Conservation (phyloP, 2,113 vertebrate genomes). For the Hydrochoerus hydrochaeris region DNA sequence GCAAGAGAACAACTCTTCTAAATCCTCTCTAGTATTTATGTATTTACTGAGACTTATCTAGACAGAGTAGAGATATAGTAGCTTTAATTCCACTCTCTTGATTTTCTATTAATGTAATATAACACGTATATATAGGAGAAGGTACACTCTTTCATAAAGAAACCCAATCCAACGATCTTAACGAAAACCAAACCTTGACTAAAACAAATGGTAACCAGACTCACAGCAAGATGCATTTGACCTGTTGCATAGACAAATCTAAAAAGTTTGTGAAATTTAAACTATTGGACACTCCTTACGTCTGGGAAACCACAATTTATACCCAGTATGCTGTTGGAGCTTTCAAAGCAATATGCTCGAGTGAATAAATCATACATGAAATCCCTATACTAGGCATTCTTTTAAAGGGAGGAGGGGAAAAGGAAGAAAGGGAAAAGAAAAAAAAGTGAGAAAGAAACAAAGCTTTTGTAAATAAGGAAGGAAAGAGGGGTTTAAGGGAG, state of each 20-base stretch:
- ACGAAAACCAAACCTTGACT: slow-evolving; percentile 47
- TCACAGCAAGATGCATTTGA: slow-evolving; percentile 41
- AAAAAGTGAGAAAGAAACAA: background rate
- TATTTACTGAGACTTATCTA: slow-evolving; percentile 30
- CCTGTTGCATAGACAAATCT: slow-evolving; percentile 48
- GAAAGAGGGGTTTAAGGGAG: background rate
- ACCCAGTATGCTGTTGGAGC: slow-evolving; percentile 9
- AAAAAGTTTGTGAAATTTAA: slow-evolving; percentile 66
- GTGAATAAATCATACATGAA: slow-evolving; percentile 61
- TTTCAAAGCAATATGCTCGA: slow-evolving; percentile 54
- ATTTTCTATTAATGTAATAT: slow-evolving; percentile 52
- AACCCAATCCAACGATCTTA: slow-evolving; percentile 30
- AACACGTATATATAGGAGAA: background rate
- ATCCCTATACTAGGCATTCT: background rate
- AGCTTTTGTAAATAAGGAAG: background rate
- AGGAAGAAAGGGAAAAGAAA: background rate
- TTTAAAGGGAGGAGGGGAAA: background rate
- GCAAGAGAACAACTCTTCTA: background rate
- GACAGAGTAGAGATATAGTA: background rate
- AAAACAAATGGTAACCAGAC: slow-evolving; percentile 60
- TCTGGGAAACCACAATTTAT: slow-evolving; percentile 51
- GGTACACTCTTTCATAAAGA: slow-evolving; percentile 25
- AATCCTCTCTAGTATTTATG: background rate
- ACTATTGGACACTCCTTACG: slow-evolving; percentile 47
- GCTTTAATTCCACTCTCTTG: slow-evolving; percentile 18